These are phyloP conservation scores for Hartigia nigra DNA, from an alignment of 2,888 invertebrate species.

Conservation along the genomic window DNA sequence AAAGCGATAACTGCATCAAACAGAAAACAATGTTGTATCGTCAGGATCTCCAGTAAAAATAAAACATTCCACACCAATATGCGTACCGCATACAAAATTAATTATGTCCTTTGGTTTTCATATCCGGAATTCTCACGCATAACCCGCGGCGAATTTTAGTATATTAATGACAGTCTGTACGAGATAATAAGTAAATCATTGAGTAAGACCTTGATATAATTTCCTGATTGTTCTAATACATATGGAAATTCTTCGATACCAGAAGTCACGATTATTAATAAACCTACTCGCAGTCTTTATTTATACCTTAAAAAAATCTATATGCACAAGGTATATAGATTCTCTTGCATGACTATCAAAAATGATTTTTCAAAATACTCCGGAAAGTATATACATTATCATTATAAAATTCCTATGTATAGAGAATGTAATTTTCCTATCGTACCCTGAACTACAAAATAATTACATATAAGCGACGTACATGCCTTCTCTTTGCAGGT, in stretches of 20 bases:
- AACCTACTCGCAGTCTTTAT: background rate
- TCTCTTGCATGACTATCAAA: background rate
- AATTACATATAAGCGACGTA: background rate
- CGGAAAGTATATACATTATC: background rate
- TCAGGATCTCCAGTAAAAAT: background rate
- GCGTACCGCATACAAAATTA: constrained; percentile 26
- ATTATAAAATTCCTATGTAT: background rate
- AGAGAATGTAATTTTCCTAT: background rate
- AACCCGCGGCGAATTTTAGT: background rate
- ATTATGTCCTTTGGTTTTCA: constrained; percentile 32
- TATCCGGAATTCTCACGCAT: background rate
- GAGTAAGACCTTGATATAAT: background rate
- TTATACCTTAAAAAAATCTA: background rate
- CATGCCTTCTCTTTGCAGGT: constrained; percentile 42
- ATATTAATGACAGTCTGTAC: background rate
- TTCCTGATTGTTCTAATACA: background rate
- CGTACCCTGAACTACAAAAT: no score
- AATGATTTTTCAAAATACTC: background rate
- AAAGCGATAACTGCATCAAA: background rate
- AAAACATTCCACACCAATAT: background rate
- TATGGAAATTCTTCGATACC: background rate
- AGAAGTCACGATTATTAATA: background rate
- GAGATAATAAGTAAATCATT: background rate
- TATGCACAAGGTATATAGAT: background rate
- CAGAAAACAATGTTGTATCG: background rate